A percentile compares a stretch with the other conserved stretches of the same genome.
Evolutionary conservation across 2,113 vertebrate species (phyloP).

Genomic region (Platysteira castanea): DNA sequence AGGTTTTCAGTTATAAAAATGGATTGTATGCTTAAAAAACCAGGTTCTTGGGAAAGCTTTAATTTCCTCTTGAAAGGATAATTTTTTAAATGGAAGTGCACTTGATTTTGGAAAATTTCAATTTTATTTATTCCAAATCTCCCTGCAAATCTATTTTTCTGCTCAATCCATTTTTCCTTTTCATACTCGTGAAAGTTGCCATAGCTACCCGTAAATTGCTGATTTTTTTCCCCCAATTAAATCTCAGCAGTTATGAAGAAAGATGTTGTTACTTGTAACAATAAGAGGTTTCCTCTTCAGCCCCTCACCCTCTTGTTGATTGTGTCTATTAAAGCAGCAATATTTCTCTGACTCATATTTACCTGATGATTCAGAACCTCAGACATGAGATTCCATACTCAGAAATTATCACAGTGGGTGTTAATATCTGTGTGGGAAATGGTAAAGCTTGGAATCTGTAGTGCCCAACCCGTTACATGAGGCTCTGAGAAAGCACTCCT

Average conservation of each 20-base stretch:
- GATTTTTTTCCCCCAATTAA: not conserved
- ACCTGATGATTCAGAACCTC: not conserved
- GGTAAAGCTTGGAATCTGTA: not conserved
- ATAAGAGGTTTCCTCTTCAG: not conserved
- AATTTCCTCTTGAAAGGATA: not conserved
- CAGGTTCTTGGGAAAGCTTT: not conserved
- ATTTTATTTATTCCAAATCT: not conserved
- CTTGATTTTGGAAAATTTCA: not conserved
- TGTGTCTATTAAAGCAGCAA: not conserved
- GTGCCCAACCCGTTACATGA: not conserved
- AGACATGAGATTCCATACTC: not conserved
- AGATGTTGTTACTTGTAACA: not conserved
- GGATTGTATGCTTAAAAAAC: not conserved
- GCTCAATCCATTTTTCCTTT: not conserved
- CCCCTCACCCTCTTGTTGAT: not conserved
- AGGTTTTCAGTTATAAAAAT: not conserved
- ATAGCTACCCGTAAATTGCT: constrained; percentile 7
- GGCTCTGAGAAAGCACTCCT: not conserved
- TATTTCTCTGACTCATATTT: not conserved
- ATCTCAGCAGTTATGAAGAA: not conserved
- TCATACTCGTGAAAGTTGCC: not conserved
- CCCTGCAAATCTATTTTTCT: not conserved
- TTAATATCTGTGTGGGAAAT: not conserved
- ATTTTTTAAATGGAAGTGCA: not conserved
- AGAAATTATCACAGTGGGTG: not conserved